These are phyloP conservation scores for Ophion obscuratus DNA, from an alignment of 2,888 invertebrate species.

Conservation along the genomic window DNA sequence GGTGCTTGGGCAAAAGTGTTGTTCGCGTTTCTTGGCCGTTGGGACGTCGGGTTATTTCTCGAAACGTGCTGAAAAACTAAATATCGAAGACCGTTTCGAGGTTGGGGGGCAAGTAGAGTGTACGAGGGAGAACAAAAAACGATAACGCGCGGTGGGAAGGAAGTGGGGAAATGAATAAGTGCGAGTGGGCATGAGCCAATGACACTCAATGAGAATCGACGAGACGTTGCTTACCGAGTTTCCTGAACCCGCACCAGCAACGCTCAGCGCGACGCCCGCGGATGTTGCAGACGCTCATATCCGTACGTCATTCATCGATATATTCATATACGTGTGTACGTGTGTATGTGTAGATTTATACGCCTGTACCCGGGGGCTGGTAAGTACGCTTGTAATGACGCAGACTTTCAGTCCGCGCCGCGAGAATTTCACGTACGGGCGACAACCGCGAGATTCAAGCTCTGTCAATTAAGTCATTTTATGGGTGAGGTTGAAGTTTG, in stretches of 20 bases:
- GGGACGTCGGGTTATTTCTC: not conserved
- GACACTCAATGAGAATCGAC: slow-evolving; percentile 21
- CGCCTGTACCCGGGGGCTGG: slow-evolving; percentile 6
- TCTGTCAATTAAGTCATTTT: not conserved
- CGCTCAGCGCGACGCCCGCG: slow-evolving; percentile 25
- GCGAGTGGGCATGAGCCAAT: not conserved
- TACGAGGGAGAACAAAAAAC: not conserved
- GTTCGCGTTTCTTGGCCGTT: not conserved
- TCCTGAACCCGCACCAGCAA: slow-evolving; percentile 41
- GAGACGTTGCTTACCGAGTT: slow-evolving; percentile 37
- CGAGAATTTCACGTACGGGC: not conserved
- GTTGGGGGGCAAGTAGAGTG: not conserved
- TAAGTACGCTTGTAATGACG: slow-evolving; percentile 41
- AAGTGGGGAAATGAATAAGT: not conserved
- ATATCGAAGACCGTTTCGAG: not conserved
- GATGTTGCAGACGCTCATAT: slow-evolving; percentile 33
- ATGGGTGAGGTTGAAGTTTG: too few relatives aligned
- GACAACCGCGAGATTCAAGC: slow-evolving; percentile 6
- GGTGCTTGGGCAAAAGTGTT: not conserved
- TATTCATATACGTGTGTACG: not conserved
- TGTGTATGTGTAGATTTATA: not conserved
- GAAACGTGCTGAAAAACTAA: slow-evolving; percentile 7
- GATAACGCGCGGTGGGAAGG: not conserved
- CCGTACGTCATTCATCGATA: slow-evolving; percentile 36
- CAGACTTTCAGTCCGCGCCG: slow-evolving; percentile 5